These are phyloP conservation scores for Aethes cnicana DNA, from an alignment of 2,888 invertebrate species.

Conservation along the genomic window DNA sequence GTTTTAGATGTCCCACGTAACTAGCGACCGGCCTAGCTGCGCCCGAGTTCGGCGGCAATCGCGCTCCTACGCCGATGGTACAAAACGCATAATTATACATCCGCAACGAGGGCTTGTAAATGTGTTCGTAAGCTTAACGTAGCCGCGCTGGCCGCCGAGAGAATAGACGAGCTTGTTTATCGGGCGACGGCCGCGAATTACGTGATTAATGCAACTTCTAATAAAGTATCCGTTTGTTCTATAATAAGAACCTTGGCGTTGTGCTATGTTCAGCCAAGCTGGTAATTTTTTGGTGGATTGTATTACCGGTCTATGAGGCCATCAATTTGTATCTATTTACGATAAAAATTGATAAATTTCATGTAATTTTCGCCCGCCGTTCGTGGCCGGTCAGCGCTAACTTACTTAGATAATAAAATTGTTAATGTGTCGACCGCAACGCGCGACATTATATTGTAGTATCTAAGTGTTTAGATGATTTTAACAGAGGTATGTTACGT, in stretches of 20 bases:
- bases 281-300: too few species aligned
- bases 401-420: constrained; percentile 58
- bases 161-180: constrained; percentile 35
- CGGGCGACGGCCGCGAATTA: constrained; percentile 15
- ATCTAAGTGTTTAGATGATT: constrained; percentile 63
- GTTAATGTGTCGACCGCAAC: constrained; percentile 65
- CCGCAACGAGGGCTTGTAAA: constrained; percentile 38
- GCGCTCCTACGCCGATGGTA: constrained; percentile 66
- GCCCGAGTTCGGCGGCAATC: constrained; percentile 49
- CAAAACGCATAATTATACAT: constrained; percentile 69
- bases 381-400: constrained; percentile 32
- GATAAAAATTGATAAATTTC: too few species aligned
- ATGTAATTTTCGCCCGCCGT: background rate
- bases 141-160: constrained; percentile 5
- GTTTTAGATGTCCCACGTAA: background rate
- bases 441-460: constrained; percentile 57
- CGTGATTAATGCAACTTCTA: background rate
- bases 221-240: background rate
- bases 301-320: background rate
- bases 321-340: background rate
- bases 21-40: background rate
- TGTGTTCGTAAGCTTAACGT: constrained; percentile 37
- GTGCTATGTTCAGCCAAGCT: too few species aligned
- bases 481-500: constrained; percentile 52
- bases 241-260: too few species aligned